Percentiles rank a stretch among this genome's conserved stretches.
Conservation (phyloP, 2,888 invertebrate genomes). For the Zaprionus bogoriensis region DNA sequence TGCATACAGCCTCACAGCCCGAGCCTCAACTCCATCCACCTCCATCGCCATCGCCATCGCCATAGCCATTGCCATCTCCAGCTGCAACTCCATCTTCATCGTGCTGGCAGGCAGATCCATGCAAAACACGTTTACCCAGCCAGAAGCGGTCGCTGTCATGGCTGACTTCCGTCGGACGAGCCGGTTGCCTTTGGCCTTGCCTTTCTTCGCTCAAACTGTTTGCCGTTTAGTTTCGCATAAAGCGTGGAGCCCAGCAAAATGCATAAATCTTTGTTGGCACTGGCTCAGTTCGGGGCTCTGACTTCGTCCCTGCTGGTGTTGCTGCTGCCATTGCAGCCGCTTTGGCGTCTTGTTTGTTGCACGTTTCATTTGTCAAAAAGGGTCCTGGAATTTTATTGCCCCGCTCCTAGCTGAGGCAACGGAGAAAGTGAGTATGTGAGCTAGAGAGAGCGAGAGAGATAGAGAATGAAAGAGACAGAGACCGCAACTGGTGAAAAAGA, state of each 20-base stretch:
- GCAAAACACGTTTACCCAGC: conserved; percentile 40
- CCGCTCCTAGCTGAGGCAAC: neutral
- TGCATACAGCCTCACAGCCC: neutral
- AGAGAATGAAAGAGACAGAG: too few relatives aligned
- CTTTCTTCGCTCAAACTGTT: conserved; percentile 64
- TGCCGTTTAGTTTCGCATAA: conserved; percentile 71
- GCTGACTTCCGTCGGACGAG: conserved; percentile 35
- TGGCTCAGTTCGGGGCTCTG: conserved; percentile 21
- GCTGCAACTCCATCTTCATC: neutral
- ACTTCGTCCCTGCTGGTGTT: neutral
- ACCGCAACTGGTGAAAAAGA: too few relatives aligned
- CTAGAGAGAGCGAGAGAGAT: too few relatives aligned
- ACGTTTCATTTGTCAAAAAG: conserved; percentile 73
- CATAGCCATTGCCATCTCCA: neutral
- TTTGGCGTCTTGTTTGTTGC: conserved; percentile 60
- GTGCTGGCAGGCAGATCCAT: conserved; percentile 10
- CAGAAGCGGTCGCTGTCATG: conserved; percentile 26
- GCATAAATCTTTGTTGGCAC: conserved; percentile 73
- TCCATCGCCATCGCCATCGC: neutral
- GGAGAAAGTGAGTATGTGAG: too few relatives aligned
- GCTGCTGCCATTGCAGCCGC: conserved; percentile 31
- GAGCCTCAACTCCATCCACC: neutral
- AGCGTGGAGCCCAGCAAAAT: conserved; percentile 63
- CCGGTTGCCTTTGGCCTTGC: conserved; percentile 5
- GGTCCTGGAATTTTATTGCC: conserved; percentile 52